phyloP scores from a whole-genome alignment of 2,888 invertebrate species.

The Gonocerus acuteangulatus region DNA sequence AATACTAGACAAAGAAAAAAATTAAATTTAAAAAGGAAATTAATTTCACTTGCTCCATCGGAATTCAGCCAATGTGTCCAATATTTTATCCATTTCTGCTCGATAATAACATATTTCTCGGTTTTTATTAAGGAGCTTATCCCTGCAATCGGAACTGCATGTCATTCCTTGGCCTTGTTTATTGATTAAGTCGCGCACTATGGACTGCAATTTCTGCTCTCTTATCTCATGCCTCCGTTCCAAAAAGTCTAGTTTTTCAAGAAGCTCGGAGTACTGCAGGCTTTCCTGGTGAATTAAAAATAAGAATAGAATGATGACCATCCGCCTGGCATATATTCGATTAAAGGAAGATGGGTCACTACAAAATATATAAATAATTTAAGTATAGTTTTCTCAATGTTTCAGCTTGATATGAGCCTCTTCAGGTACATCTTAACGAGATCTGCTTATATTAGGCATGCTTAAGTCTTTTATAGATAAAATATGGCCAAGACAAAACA shows the following conservation, averaged over 20 bases:
- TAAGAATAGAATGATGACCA: too few species aligned
- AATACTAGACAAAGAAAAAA: too few species aligned
- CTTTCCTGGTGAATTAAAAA: constrained; percentile 34
- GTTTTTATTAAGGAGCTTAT: constrained; percentile 39
- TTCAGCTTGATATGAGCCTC: too few species aligned
- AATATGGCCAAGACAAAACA: too few species aligned
- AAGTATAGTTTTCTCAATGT: too few species aligned
- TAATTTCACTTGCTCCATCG: constrained; percentile 34
- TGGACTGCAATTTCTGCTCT: constrained; percentile 46
- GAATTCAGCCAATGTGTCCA: constrained; percentile 37
- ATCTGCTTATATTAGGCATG: too few species aligned
- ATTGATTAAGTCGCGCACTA: constrained; percentile 45
- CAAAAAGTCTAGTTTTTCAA: constrained; percentile 44
- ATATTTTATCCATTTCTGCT: constrained; percentile 39
- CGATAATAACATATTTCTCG: constrained; percentile 39
- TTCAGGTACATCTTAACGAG: too few species aligned
- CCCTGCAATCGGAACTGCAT: constrained; percentile 35
- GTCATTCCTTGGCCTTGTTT: constrained; percentile 32
- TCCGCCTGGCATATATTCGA: too few species aligned
- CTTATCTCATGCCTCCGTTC: constrained; percentile 47
- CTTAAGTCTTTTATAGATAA: too few species aligned
- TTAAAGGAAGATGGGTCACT: too few species aligned
- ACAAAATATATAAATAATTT: too few species aligned
- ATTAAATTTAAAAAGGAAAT: too few species aligned
- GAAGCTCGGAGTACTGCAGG: constrained; percentile 36